A percentile compares a stretch with the other conserved stretches of the same genome.
phyloP scores from a whole-genome alignment of 2,888 invertebrate genomes.

The Lithosia quadra region DNA sequence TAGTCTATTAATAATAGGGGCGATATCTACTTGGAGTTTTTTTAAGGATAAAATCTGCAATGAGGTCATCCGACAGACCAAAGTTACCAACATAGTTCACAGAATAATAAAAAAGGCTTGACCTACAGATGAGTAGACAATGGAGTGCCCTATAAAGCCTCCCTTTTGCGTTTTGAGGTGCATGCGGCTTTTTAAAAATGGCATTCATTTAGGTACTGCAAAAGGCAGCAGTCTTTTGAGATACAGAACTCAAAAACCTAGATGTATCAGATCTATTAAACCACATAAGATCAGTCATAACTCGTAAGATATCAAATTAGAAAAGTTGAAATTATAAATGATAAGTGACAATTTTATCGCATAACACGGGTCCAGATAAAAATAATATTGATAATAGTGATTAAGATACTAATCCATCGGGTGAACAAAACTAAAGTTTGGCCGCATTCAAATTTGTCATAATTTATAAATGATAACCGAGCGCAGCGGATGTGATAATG shows the following conservation, averaged over 20 bases:
- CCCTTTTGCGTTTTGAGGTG: no score
- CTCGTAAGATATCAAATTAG: background rate
- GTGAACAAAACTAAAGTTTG: background rate
- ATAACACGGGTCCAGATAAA: slow-evolving; percentile 41
- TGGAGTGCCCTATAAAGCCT: no score
- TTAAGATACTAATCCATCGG: slow-evolving; percentile 31
- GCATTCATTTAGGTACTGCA: background rate
- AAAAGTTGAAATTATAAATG: background rate
- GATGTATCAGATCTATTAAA: no score
- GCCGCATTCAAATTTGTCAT: slow-evolving; percentile 8
- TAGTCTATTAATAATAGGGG: no score
- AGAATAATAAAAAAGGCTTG: background rate
- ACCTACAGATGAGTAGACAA: background rate
- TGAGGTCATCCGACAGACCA: background rate
- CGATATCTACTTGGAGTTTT: no score
- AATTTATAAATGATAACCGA: background rate
- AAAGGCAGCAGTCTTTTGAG: no score
- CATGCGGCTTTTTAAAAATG: no score
- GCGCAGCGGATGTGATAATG: background rate
- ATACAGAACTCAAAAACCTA: background rate
- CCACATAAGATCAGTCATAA: no score
- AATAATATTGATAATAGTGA: slow-evolving; percentile 41
- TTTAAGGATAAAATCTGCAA: background rate
- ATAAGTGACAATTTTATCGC: slow-evolving; percentile 15
- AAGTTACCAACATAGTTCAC: background rate